Percentiles rank a stretch among this genome's conserved stretches.
These are phyloP conservation scores for Zygogramma bicolorata DNA, from an alignment of 2,888 invertebrate genomes.

Conservation along the genomic window DNA sequence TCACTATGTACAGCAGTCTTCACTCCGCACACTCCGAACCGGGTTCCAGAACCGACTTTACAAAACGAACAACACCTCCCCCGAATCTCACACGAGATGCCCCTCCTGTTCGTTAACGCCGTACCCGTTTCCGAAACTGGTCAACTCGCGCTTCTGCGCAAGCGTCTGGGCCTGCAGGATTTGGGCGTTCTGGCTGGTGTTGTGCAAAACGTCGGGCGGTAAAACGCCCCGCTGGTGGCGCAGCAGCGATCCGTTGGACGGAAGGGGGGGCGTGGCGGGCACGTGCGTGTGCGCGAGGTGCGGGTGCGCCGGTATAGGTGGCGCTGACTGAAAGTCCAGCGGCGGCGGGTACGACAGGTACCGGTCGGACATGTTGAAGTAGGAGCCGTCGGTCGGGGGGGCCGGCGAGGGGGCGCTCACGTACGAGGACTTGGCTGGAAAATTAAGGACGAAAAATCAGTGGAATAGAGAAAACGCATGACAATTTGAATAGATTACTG, in stretches of 20 bases:
- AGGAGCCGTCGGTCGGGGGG: constrained; percentile 82
- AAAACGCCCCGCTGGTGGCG: constrained; percentile 62
- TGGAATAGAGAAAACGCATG: too few relatives aligned
- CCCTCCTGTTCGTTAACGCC: constrained; percentile 67
- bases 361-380: constrained; percentile 85
- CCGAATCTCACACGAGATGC: constrained; percentile 67
- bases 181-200: constrained; percentile 65
- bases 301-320: constrained; percentile 68
- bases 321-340: constrained; percentile 73
- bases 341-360: constrained; percentile 86
- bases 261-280: constrained; percentile 60
- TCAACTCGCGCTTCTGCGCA: constrained; percentile 64
- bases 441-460: too few relatives aligned
- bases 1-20: constrained; percentile 36
- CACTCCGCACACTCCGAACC: constrained; percentile 30
- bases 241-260: constrained; percentile 64
- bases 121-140: constrained; percentile 66
- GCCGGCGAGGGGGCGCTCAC: constrained; percentile 79
- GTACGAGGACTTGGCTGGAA: constrained; percentile 72
- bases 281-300: constrained; percentile 67
- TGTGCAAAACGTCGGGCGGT: constrained; percentile 66
- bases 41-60: too few relatives aligned
- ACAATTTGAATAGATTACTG: too few relatives aligned
- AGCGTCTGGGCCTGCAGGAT: constrained; percentile 66
- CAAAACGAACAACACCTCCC: constrained; percentile 61